Base-by-base conservation (phyloP, 2,113 vertebrate genomes). In the Xenopus borealis region DNA sequence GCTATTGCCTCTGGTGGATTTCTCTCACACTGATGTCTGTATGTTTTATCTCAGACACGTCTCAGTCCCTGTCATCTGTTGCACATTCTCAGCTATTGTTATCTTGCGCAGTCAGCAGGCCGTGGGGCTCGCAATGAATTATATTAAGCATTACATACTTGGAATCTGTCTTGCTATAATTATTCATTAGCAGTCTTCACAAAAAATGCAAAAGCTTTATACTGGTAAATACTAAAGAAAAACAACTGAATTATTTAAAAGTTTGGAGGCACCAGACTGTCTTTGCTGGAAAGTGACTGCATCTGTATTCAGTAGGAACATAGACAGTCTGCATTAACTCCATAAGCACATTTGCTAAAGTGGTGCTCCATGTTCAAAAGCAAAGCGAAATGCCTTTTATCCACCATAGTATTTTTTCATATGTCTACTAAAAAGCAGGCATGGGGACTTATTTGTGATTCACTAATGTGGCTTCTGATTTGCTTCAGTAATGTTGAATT, bases 1-100 rank as follows among this genome's bases (percentile, higher is more conserved):
- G 16, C 40, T 46, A 46, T 66, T 46, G 63, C 40, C 30, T 66
- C 40, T 66, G 63, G 63, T 44, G 12, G 10, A 18, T 66, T 66
- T 40, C 18, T 46, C 45, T 66, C 33, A 46, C 17, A 46, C 63
- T 55, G 53, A 55, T 55, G 53, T 55, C 40, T 66, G 63, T 40
- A 40, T 27, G 14, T 66, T 66, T 66, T 66, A 66, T 66, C 63
- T 66, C 40, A 46, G 18, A 40, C 63, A 46, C 40, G n/a, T 46
- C 45, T 46, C 63, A 66, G 30, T 66, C 44, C 10, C 40, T 66
- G 63, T 45, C 63, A 66, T 45, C 63, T 66, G 40, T 17, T 55
- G 53, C 53, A 55, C 17, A 55, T 55, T n/a, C 17, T 55, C 53
- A 55, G 53, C 53, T 55, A 55, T 55, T 55, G 53, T 55, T 55